phyloP scores from a whole-genome alignment of 2,888 invertebrate species.

The Pharmacophagus antenor region DNA sequence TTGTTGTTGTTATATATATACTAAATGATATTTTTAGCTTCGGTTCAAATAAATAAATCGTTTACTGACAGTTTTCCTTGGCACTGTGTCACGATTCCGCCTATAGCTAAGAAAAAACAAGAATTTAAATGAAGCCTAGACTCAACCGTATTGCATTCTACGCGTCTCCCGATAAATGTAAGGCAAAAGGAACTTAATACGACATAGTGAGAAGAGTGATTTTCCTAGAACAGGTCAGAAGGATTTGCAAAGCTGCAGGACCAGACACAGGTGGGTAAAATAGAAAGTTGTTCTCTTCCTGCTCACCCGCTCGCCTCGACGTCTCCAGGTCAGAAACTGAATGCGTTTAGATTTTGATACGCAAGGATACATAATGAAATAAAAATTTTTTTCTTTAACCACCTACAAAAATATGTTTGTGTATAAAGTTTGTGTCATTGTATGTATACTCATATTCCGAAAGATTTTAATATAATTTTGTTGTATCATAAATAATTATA shows the following conservation, averaged over 20 bases:
- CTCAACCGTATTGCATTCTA: constrained; percentile 26
- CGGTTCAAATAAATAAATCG: constrained; percentile 40
- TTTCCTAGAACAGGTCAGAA: constrained; percentile 41
- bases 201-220: constrained; percentile 36
- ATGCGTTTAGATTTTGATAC: constrained; percentile 43
- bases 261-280: constrained; percentile 78
- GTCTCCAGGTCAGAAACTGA: constrained; percentile 34
- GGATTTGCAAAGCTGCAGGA: constrained; percentile 59
- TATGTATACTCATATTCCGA: too few relatives aligned
- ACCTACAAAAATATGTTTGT: neutral
- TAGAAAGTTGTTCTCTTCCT: constrained; percentile 81
- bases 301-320: constrained; percentile 70
- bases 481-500: too few relatives aligned
- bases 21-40: constrained; percentile 42
- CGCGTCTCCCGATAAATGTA: constrained; percentile 13
- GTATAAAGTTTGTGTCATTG: too few relatives aligned
- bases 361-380: constrained; percentile 40
- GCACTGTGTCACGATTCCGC: constrained; percentile 28
- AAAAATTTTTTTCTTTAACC: neutral
- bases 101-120: constrained; percentile 29
- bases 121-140: constrained; percentile 30
- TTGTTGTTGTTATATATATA: neutral
- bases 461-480: too few relatives aligned
- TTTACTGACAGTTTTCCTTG: constrained; percentile 23
- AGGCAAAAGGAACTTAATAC: constrained; percentile 37